Evolutionary conservation across 2,113 vertebrate genomes (phyloP).

Genomic region (Promerops cafer): DNA sequence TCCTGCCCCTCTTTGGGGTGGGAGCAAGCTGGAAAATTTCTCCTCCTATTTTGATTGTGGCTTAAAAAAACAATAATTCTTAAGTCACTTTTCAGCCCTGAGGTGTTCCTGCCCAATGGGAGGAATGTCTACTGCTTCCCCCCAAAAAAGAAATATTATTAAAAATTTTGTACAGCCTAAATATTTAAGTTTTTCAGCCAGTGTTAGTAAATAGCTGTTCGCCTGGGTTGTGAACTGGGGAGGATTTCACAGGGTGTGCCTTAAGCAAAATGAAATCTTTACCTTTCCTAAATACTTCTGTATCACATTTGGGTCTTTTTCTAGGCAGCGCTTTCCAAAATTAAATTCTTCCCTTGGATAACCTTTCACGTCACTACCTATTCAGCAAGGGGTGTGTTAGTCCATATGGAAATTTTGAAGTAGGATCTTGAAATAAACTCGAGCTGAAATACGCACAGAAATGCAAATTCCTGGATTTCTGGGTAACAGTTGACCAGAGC

Average conservation of each 20-base stretch:
- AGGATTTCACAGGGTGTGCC: neutral
- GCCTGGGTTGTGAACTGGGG: neutral
- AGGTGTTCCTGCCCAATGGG: neutral
- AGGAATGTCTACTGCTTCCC: neutral
- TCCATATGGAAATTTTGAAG: neutral
- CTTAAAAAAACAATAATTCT: neutral
- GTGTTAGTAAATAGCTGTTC: neutral
- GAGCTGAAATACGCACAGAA: neutral
- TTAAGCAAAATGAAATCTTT: neutral
- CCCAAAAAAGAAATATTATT: neutral
- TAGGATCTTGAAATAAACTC: neutral
- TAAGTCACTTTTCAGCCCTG: neutral
- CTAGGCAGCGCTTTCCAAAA: neutral
- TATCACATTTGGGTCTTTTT: neutral
- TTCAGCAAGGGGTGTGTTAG: neutral
- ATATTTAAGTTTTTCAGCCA: neutral
- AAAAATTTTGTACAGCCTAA: neutral
- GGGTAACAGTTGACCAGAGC: neutral
- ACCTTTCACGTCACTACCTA: neutral
- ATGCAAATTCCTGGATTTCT: neutral
- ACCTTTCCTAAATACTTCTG: neutral
- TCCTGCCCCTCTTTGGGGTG: neutral
- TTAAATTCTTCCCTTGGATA: constrained; percentile 9
- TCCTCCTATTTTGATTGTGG: neutral
- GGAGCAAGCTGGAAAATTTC: neutral